Percentiles rank a stretch among this genome's conserved stretches.
These are phyloP conservation scores for Anastrepha ludens DNA, from an alignment of 1,140 invertebrate species.

Conservation along the genomic window DNA sequence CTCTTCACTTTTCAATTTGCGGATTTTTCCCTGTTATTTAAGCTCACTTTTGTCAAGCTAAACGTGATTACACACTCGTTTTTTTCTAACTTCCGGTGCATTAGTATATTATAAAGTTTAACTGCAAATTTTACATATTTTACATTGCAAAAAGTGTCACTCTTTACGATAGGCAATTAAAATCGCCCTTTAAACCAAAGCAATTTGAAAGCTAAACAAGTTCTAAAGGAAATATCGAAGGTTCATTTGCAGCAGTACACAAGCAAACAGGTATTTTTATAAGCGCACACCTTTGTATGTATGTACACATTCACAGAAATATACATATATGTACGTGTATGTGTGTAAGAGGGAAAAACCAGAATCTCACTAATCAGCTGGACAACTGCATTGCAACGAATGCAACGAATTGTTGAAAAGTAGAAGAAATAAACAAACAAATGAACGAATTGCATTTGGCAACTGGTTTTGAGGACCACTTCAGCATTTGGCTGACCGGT, in stretches of 20 bases:
- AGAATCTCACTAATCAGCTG: slow-evolving; percentile 35
- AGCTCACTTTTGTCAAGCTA: no score
- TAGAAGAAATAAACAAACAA: slow-evolving; percentile 9
- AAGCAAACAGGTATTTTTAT: slow-evolving; percentile 24
- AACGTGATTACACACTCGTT: no score
- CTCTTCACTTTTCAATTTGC: no score
- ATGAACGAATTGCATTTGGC: background rate
- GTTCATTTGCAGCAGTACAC: background rate
- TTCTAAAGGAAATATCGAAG: slow-evolving; percentile 37
- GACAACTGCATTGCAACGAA: background rate
- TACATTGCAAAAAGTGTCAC: background rate
- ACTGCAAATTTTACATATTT: no score
- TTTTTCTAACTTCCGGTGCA: no score
- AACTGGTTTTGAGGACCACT: slow-evolving; percentile 45
- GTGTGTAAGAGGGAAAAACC: background rate
- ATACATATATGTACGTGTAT: background rate
- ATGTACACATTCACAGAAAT: no score
- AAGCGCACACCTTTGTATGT: no score
- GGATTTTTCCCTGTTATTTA: no score
- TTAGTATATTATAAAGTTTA: no score
- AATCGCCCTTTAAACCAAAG: background rate
- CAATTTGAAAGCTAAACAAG: slow-evolving; percentile 26
- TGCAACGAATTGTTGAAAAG: background rate
- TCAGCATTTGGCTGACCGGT: slow-evolving; percentile 10
- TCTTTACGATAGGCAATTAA: slow-evolving; percentile 2